Evolutionary conservation across 37 sponge, comb jelly and placozoan species (phyloP).

Genomic region (Lycopodina hypogea): DNA sequence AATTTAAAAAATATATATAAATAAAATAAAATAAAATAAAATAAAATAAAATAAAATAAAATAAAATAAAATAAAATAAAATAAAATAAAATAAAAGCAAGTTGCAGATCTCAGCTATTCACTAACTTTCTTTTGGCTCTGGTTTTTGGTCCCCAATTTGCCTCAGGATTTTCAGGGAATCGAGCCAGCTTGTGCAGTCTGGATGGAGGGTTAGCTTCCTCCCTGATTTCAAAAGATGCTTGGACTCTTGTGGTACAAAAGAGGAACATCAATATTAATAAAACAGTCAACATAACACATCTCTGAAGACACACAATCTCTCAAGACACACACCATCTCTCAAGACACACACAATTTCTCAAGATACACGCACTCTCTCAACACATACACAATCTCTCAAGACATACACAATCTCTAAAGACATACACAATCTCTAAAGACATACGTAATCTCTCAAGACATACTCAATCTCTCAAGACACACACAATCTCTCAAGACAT

Average conservation of each 20-base stretch:
- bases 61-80: neutral
- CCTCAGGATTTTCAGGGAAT: constrained; percentile 91
- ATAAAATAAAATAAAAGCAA: neutral
- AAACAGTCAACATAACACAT: too few relatives aligned
- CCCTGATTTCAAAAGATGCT: constrained; percentile 63
- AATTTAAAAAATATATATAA: neutral
- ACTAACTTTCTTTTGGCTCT: constrained; percentile 85
- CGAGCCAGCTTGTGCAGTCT: constrained; percentile 65
- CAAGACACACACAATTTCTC: too few relatives aligned
- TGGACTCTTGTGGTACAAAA: constrained; percentile 38
- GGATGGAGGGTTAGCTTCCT: constrained; percentile 85
- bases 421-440: too few relatives aligned
- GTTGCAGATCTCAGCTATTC: too few relatives aligned
- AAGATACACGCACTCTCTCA: too few relatives aligned
- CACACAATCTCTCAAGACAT: too few relatives aligned
- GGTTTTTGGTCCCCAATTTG: constrained; percentile 98
- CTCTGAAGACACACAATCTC: too few relatives aligned
- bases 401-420: too few relatives aligned
- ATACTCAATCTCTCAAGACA: too few relatives aligned
- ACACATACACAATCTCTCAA: too few relatives aligned
- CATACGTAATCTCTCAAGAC: too few relatives aligned
- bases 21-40: neutral
- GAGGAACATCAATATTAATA: neutral
- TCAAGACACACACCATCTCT: too few relatives aligned
- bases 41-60: neutral